Evolutionary conservation across 2,888 invertebrate species (phyloP).

Genomic region (Leptinotarsa haldemani): DNA sequence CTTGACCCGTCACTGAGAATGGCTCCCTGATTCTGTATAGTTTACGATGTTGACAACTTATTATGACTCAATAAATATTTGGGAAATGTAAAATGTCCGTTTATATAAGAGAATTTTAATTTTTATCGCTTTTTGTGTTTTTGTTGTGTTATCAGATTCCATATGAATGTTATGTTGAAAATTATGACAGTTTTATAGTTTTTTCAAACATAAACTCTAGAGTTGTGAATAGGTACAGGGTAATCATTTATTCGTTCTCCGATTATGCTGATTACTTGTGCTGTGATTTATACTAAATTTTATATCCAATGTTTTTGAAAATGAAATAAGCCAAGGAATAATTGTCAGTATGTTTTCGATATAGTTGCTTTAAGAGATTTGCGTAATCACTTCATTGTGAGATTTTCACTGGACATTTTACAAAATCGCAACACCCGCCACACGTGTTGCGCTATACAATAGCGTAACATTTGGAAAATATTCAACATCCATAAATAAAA

Average conservation of each 20-base stretch:
- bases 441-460: no score
- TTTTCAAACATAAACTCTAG: background rate
- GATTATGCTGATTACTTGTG: background rate
- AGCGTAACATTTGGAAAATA: no score
- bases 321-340: no score
- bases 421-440: no score
- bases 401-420: no score
- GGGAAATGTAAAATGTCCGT: slow-evolving; percentile 57
- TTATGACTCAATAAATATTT: slow-evolving; percentile 66
- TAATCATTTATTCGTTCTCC: background rate
- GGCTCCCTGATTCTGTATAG: slow-evolving; percentile 62
- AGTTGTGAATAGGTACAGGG: background rate
- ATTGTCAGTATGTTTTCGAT: no score
- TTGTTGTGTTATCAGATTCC: slow-evolving; percentile 48
- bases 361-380: no score
- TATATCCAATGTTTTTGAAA: no score
- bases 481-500: no score
- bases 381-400: no score
- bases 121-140: slow-evolving; percentile 54
- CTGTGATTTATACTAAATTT: no score
- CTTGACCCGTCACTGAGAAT: slow-evolving; percentile 57
- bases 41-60: slow-evolving; percentile 65
- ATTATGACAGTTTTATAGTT: slow-evolving; percentile 47
- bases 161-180: slow-evolving; percentile 49
- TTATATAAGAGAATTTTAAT: slow-evolving; percentile 61